Base-by-base conservation (phyloP, 2,888 invertebrate genomes). In the Metallyticus violacea region DNA sequence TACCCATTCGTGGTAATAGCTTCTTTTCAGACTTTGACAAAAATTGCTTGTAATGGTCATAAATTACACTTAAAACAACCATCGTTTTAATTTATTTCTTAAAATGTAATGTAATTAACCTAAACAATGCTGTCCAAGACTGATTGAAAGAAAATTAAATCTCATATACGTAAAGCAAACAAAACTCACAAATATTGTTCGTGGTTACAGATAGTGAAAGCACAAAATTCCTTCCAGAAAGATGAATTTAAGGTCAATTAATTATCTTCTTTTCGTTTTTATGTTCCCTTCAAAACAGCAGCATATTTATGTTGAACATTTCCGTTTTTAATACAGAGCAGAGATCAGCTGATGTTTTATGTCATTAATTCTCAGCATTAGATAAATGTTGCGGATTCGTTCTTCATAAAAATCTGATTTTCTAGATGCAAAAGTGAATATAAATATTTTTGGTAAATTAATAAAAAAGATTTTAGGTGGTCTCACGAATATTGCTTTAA, bases 211-310 rank as follows among this genome's bases (percentile, higher is more conserved):
- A 25, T 29, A 25, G 25, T 9, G 29, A 81, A 76, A 25, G 27
- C 29, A 82, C 26, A 26, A 82, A 82, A 26, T 62, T 82, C 82
- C 82, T 82, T 82, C 82, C 82, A 82, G 62, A 76, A 82, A 76
- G 26, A 82, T 25, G 15, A 76, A 40, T 82, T 82, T 27, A 25
- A 26, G 22, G n/a, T n/a, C n/a, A n/a, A n/a, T n/a, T n/a, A 82
- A 62, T 26, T 76, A 62, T 15, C 3, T 62, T 62, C 0, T 22
- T 62, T 62, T 62, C 40, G 22, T 7, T n/a, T n/a, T n/a, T n/a
- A n/a, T n/a, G n/a, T n/a, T n/a, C n/a, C n/a, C n/a, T n/a, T n/a
- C n/a, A n/a, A n/a, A n/a, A n/a, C n/a, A n/a, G n/a, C n/a, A n/a
- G n/a, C 9, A 62, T 4, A 62, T 62, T 62, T 62, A 62, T 22